Conservation (phyloP, 1,140 invertebrate genomes). For the Lasaia peninsularis region DNA sequence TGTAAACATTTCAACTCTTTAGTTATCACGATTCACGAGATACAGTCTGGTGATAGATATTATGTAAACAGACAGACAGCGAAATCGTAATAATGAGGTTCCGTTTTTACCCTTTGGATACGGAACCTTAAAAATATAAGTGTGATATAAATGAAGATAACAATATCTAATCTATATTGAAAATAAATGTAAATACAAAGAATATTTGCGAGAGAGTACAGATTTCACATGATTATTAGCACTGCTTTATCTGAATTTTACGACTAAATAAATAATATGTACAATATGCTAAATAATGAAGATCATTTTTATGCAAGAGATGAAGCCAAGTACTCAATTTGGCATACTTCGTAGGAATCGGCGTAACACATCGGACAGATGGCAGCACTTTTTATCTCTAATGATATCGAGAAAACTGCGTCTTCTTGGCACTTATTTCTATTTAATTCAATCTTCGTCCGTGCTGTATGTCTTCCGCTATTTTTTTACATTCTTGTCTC, state of each 20-base stretch:
- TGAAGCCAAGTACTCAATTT: slow-evolving; percentile 38
- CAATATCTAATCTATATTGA: too few species aligned
- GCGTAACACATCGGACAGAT: slow-evolving; percentile 35
- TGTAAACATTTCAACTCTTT: too few species aligned
- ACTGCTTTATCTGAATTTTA: not conserved
- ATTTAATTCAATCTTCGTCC: slow-evolving; percentile 31
- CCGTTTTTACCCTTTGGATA: too few species aligned
- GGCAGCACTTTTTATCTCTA: slow-evolving; percentile 36
- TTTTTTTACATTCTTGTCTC: not conserved
- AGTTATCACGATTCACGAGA: too few species aligned
- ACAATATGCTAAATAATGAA: slow-evolving; percentile 30
- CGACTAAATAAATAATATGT: slow-evolving; percentile 9
- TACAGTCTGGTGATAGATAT: too few species aligned
- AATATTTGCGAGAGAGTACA: not conserved
- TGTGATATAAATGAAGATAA: too few species aligned
- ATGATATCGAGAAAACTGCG: slow-evolving; percentile 38
- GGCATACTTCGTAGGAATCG: slow-evolving; percentile 36
- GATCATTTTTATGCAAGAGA: slow-evolving; percentile 34
- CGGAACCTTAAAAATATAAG: too few species aligned
- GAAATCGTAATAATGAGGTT: too few species aligned
- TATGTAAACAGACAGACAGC: too few species aligned
- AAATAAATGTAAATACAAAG: not conserved
- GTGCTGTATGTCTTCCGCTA: slow-evolving; percentile 6
- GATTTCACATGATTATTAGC: not conserved
- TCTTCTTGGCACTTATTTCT: slow-evolving; percentile 34